Evolutionary conservation across 2,113 vertebrate genomes (phyloP).

Genomic region (Oreocharis arfaki): DNA sequence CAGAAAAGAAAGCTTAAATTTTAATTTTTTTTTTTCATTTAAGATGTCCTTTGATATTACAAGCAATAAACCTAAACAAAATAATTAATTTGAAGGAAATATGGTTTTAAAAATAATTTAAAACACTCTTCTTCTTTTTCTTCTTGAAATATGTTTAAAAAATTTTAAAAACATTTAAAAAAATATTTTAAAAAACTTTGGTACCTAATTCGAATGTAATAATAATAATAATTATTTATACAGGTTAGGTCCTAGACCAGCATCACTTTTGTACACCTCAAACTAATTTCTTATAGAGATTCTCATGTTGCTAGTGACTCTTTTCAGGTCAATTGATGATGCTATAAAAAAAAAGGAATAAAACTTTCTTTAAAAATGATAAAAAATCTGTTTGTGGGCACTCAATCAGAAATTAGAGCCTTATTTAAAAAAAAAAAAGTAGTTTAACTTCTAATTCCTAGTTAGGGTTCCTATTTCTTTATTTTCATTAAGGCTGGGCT

Average conservation of each 20-base stretch:
- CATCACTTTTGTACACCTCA: background rate
- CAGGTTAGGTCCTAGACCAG: background rate
- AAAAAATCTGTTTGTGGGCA: background rate
- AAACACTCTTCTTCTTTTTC: background rate
- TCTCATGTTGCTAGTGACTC: background rate
- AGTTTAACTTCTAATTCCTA: background rate
- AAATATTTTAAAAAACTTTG: background rate
- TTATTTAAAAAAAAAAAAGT: background rate
- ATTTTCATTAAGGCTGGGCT: background rate
- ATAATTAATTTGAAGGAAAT: background rate
- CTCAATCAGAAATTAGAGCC: background rate
- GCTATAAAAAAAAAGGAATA: too few species aligned
- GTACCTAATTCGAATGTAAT: background rate
- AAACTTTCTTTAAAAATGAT: background rate
- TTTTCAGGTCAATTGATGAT: background rate
- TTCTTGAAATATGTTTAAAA: background rate
- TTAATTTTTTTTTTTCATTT: background rate
- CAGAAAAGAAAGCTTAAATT: background rate
- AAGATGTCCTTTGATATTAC: background rate
- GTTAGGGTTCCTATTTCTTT: background rate
- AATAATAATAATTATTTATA: background rate
- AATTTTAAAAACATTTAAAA: fast-evolving
- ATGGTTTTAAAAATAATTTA: fast-evolving
- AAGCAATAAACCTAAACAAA: background rate
- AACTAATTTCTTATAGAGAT: background rate